phyloP scores from a whole-genome alignment of 2,113 vertebrate genomes.

The Casuarius casuarius region DNA sequence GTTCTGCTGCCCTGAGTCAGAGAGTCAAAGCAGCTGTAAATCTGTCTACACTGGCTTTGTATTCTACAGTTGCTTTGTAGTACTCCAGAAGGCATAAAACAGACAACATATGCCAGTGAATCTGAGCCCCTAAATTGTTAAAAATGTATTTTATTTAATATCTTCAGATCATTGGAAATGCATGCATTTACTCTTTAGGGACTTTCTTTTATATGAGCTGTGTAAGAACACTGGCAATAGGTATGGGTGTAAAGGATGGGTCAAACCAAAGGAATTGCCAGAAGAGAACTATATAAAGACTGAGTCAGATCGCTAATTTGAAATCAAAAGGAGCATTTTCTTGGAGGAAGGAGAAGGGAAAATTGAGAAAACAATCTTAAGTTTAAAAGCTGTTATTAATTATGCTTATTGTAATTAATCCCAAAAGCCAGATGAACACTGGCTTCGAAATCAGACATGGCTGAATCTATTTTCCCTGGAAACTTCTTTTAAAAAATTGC shows the following conservation, averaged over 20 bases:
- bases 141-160: not conserved
- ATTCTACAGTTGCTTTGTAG: not conserved
- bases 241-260: not conserved
- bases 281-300: not conserved
- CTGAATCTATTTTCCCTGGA: not conserved
- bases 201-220: not conserved
- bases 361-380: not conserved
- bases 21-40: slow-evolving; percentile 4
- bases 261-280: not conserved
- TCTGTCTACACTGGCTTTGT: not conserved
- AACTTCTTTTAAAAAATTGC: not conserved
- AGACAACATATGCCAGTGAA: not conserved
- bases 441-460: not conserved
- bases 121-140: not conserved
- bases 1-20: not conserved
- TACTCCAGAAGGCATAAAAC: not conserved
- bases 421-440: not conserved
- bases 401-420: not conserved
- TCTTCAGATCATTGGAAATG: not conserved
- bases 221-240: not conserved
- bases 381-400: not conserved
- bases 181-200: not conserved
- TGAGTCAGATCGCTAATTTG: not conserved
- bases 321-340: slow-evolving; percentile 22
- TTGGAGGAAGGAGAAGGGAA: not conserved